Conservation (phyloP, 2,888 invertebrate genomes). For the Drosophila kanekoi region DNA sequence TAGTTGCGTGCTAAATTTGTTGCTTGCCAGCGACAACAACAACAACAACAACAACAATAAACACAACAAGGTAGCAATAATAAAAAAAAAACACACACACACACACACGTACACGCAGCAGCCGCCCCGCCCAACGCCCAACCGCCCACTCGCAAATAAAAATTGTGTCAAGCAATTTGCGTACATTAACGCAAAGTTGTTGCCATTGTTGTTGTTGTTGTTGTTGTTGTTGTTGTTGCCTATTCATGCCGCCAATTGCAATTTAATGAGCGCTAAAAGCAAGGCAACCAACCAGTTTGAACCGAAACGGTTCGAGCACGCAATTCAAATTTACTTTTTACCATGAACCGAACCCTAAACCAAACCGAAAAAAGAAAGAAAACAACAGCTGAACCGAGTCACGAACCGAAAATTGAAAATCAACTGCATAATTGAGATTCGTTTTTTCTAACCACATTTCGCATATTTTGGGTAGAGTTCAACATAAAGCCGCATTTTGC, state of each 20-base stretch:
- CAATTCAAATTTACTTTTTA: no score
- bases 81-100: slow-evolving; percentile 10
- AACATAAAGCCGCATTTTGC: no score
- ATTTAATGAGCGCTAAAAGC: slow-evolving; percentile 61
- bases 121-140: slow-evolving; percentile 18
- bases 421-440: no score
- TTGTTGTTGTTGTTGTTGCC: slow-evolving; percentile 32
- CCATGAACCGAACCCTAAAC: no score
- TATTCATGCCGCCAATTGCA: slow-evolving; percentile 64
- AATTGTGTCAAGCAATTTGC: slow-evolving; percentile 82
- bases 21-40: slow-evolving; percentile 43
- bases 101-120: slow-evolving; percentile 32
- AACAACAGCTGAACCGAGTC: no score
- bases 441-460: no score
- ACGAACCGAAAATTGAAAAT: no score
- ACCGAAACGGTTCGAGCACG: no score
- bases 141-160: slow-evolving; percentile 32
- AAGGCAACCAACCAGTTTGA: background rate
- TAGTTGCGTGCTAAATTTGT: slow-evolving; percentile 78
- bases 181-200: slow-evolving; percentile 69
- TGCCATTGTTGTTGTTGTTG: slow-evolving; percentile 17
- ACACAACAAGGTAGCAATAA: slow-evolving; percentile 23
- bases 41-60: slow-evolving; percentile 19
- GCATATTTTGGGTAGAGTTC: no score
- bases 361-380: no score